Conservation (phyloP, 2,888 invertebrate genomes). For the Gandaritis pyraliata region DNA sequence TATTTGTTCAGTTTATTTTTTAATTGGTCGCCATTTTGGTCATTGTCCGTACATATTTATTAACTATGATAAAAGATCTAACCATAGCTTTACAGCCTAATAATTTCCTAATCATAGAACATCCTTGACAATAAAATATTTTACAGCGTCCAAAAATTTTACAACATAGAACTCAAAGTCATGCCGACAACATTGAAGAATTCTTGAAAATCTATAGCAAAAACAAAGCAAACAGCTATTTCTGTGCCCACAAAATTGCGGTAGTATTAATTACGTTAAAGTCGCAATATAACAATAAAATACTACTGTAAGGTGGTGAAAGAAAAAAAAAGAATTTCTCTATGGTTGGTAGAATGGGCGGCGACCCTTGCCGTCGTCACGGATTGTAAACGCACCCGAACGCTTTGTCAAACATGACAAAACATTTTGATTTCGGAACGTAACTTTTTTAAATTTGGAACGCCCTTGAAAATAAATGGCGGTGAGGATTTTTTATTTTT, state of each 20-base stretch:
- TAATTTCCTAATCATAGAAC: constrained; percentile 30
- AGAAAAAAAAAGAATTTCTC: constrained; percentile 60
- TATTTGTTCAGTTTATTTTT: too few species aligned
- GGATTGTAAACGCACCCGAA: constrained; percentile 35
- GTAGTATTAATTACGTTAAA: constrained; percentile 67
- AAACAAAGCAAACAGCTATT: constrained; percentile 49
- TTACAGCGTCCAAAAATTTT: constrained; percentile 34
- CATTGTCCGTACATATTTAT: background rate
- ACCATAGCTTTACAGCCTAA: constrained; percentile 27
- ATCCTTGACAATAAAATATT: constrained; percentile 30
- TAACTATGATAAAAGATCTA: background rate
- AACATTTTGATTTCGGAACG: constrained; percentile 50
- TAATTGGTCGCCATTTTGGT: too few species aligned
- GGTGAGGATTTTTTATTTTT: constrained; percentile 27
- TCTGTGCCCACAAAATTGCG: constrained; percentile 59
- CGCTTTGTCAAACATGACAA: constrained; percentile 52
- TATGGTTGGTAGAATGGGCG: constrained; percentile 48
- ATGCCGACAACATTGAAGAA: constrained; percentile 42
- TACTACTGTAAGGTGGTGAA: constrained; percentile 72
- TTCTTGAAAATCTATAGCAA: constrained; percentile 42
- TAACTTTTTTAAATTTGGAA: constrained; percentile 23
- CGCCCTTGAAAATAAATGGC: constrained; percentile 32
- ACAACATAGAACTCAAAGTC: constrained; percentile 39
- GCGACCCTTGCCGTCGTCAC: constrained; percentile 44
- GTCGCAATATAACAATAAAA: constrained; percentile 69